A percentile compares a stretch with the other conserved stretches of the same genome.
Conservation (phyloP, 1,140 invertebrate genomes). For the Lordiphosa clarofinis region DNA sequence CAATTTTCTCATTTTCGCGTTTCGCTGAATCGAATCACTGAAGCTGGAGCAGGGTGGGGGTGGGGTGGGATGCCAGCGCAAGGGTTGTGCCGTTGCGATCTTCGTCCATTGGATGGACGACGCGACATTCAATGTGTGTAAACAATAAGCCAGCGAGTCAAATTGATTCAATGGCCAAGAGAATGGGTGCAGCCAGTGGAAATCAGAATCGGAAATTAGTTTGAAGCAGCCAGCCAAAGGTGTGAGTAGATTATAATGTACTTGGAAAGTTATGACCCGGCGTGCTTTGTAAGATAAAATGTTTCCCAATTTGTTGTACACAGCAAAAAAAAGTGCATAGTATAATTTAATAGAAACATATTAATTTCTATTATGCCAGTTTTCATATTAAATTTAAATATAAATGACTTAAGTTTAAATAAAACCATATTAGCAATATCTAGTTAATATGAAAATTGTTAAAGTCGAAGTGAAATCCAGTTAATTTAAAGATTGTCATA, state of each 20-base stretch:
- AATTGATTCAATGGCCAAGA: constrained; percentile 11
- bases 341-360: too few relatives aligned
- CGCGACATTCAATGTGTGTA: constrained; percentile 27
- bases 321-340: too few relatives aligned
- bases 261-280: constrained; percentile 14
- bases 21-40: constrained; percentile 52
- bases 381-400: too few relatives aligned
- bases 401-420: too few relatives aligned
- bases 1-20: constrained; percentile 60
- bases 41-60: constrained; percentile 15
- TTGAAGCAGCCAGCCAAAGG: constrained; percentile 6
- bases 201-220: constrained; percentile 1
- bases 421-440: too few relatives aligned
- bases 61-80: background rate
- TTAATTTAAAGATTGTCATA: too few relatives aligned
- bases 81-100: constrained; percentile 25
- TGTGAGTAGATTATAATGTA: constrained; percentile 22
- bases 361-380: too few relatives aligned
- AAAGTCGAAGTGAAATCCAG: too few relatives aligned
- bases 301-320: too few relatives aligned
- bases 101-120: constrained; percentile 20
- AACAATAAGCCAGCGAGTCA: constrained; percentile 31
- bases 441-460: too few relatives aligned
- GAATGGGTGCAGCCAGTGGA: constrained; percentile 20
- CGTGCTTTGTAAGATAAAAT: too few relatives aligned